Percentiles rank a stretch among this genome's conserved stretches.
These are phyloP conservation scores for Diplodus sargus DNA, from an alignment of 2,797 vertebrate genomes.

Conservation along the genomic window DNA sequence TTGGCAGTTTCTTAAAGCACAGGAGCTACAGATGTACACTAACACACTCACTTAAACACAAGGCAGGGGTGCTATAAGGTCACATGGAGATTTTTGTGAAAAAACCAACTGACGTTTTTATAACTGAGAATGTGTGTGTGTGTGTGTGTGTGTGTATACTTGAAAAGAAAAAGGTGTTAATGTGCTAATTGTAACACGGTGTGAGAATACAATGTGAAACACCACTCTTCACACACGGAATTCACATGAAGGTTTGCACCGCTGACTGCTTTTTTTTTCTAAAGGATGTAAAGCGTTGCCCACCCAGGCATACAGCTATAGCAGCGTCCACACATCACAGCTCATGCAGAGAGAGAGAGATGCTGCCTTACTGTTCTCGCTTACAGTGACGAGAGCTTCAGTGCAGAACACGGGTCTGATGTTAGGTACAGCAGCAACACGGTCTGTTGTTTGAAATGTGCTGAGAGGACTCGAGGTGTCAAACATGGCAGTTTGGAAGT, in stretches of 20 bases:
- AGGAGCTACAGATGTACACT: neutral
- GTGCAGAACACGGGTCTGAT: constrained; percentile 3
- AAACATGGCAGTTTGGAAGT: neutral
- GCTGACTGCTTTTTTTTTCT: constrained; percentile 1
- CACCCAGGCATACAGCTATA: constrained; percentile 29
- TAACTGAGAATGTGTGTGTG: neutral
- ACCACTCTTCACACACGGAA: constrained; percentile 27
- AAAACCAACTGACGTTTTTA: neutral
- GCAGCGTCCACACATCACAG: constrained; percentile 61
- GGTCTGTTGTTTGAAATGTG: neutral
- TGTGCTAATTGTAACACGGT: constrained; percentile 2
- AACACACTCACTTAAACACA: neutral
- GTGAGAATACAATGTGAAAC: constrained; percentile 44
- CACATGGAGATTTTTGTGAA: neutral
- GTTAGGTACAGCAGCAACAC: neutral
- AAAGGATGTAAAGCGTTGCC: constrained; percentile 45
- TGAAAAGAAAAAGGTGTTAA: neutral
- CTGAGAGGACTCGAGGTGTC: neutral
- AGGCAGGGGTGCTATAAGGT: neutral
- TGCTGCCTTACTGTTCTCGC: constrained; percentile 1
- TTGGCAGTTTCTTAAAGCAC: neutral
- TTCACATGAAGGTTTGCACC: constrained; percentile 16
- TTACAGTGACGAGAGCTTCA: constrained; percentile 22
- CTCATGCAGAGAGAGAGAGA: constrained; percentile 59
- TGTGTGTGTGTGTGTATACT: neutral